Conservation (phyloP, 64 coral and sea anemone genomes). For the Stichodactyla mertensii region DNA sequence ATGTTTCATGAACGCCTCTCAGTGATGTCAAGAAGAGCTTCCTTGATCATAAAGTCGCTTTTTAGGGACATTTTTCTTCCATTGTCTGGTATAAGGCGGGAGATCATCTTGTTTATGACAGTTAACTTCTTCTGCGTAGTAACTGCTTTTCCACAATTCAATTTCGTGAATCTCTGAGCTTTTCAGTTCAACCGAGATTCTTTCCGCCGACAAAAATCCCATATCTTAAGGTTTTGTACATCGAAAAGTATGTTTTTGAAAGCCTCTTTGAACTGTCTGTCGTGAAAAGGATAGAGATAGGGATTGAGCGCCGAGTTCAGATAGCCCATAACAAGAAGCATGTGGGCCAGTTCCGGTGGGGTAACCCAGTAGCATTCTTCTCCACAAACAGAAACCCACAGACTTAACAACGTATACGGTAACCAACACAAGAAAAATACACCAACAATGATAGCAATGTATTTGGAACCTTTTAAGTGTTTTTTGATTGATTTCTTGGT, state of each 20-base stretch:
- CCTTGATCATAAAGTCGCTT: no score
- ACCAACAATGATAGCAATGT: conserved; percentile 82
- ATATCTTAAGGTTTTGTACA: conserved; percentile 6
- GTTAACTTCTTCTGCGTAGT: not conserved
- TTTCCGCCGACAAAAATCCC: conserved; percentile 9
- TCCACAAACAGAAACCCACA: conserved; percentile 29
- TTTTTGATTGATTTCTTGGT: conserved; percentile 48
- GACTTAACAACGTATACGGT: conserved; percentile 42
- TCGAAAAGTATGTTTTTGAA: conserved; percentile 43
- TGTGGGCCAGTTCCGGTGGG: not conserved
- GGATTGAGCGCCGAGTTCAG: conserved; percentile 60
- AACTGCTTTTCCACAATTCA: not conserved
- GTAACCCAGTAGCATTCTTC: not conserved
- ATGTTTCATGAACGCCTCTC: no score
- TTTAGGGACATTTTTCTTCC: no score
- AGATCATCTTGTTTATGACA: not conserved
- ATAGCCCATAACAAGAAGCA: conserved; percentile 31
- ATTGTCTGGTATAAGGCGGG: no score
- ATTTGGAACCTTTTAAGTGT: conserved; percentile 66
- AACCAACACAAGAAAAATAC: conserved; percentile 87
- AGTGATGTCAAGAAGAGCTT: no score
- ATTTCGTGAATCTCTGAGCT: not conserved
- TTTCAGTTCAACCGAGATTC: not conserved
- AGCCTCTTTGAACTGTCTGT: conserved; percentile 67
- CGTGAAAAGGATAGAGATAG: conserved; percentile 52